Evolutionary conservation across 2,888 invertebrate species (phyloP).

Genomic region (Ophion ventricosus): DNA sequence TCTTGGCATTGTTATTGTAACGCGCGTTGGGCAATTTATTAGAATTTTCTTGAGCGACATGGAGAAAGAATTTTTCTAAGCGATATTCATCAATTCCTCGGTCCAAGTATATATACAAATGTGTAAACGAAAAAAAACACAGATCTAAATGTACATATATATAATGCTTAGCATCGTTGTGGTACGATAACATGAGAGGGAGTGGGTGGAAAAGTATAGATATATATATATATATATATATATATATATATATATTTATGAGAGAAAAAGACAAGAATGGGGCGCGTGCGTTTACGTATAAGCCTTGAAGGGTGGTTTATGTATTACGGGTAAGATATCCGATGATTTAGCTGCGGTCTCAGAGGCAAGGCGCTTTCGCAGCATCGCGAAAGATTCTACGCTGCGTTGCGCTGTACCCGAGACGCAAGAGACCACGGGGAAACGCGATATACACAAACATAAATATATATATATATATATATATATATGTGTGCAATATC

Average conservation of each 20-base stretch:
- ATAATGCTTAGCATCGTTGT: conserved; percentile 65
- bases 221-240: conserved; percentile 1
- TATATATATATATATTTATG: conserved; percentile 33
- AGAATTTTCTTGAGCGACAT: conserved; percentile 56
- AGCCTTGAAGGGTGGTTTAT: conserved; percentile 83
- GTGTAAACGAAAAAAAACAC: conserved; percentile 9
- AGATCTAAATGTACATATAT: conserved; percentile 15
- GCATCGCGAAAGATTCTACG: conserved; percentile 69
- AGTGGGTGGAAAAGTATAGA: conserved; percentile 16
- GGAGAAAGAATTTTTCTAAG: conserved; percentile 33
- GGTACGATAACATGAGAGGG: conserved; percentile 52
- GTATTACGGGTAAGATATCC: conserved; percentile 83
- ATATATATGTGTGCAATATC: conserved; percentile 17
- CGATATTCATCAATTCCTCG: conserved; percentile 47
- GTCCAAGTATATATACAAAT: conserved; percentile 18
- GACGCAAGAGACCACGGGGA: conserved; percentile 54
- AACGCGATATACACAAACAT: conserved; percentile 41
- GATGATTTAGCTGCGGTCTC: conserved; percentile 82
- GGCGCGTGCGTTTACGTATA: conserved; percentile 77
- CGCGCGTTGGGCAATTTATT: conserved; percentile 42
- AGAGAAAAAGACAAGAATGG: conserved; percentile 55
- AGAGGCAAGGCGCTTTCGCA: conserved; percentile 48
- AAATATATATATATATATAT: conserved; percentile 7
- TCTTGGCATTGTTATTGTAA: conserved; percentile 31
- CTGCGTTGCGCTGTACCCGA: conserved; percentile 67